Evolutionary conservation across 35 echinoderm and acorn worm genomes (phyloP).

Genomic region (Amphiura filiformis): DNA sequence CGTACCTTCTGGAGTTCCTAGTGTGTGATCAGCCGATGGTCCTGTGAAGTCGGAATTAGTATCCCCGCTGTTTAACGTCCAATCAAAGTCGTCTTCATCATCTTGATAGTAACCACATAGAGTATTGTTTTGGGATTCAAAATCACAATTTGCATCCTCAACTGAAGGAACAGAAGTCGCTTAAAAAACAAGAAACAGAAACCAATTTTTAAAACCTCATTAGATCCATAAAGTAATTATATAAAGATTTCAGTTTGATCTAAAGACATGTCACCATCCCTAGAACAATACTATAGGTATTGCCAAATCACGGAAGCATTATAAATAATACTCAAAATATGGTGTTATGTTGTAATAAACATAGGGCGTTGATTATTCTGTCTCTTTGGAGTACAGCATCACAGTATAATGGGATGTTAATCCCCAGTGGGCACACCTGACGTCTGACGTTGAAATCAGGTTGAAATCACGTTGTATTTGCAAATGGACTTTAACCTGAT

Average conservation of each 20-base stretch:
- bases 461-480: too few species aligned
- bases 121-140: constrained; percentile 17
- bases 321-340: too few species aligned
- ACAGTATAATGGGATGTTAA: too few species aligned
- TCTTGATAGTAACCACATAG: constrained; percentile 20
- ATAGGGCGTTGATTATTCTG: too few species aligned
- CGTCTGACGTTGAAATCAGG: too few species aligned
- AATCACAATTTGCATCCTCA: constrained; percentile 32
- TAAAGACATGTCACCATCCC: neutral
- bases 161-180: neutral
- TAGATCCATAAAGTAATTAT: neutral
- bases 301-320: too few species aligned
- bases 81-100: constrained; percentile 24
- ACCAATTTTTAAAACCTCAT: neutral
- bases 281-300: neutral
- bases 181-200: neutral
- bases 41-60: constrained; percentile 27
- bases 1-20: constrained; percentile 36
- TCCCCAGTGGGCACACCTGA: too few species aligned
- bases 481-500: too few species aligned
- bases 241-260: too few species aligned
- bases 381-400: too few species aligned
- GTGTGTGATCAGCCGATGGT: constrained; percentile 43
- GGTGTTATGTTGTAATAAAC: too few species aligned
- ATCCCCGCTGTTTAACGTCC: constrained; percentile 27